A percentile compares a stretch with the other conserved stretches of the same genome.
Conservation (phyloP, 2,888 invertebrate species). For the Gymnocheta viridis region DNA sequence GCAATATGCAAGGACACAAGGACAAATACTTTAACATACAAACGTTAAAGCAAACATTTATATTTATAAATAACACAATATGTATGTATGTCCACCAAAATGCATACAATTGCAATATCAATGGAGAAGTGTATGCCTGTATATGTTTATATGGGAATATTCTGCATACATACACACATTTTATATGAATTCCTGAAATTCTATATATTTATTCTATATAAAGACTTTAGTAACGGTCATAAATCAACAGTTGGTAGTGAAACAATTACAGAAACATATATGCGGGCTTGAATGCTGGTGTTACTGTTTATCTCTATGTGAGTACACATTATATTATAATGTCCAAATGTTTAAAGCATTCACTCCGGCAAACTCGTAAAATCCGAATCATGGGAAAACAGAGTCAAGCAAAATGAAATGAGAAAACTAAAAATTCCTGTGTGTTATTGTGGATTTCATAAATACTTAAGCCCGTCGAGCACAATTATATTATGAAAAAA, state of each 20-base stretch:
- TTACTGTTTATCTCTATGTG: neutral
- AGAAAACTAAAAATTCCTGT: constrained; percentile 38
- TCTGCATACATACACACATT: neutral
- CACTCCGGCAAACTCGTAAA: neutral
- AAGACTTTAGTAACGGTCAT: constrained; percentile 39
- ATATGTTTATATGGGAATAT: neutral
- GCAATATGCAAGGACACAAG: neutral
- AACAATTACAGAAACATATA: constrained; percentile 28
- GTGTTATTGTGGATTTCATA: constrained; percentile 28
- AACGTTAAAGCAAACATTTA: neutral
- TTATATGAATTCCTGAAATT: constrained; percentile 35
- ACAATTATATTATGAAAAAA: constrained; percentile 24
- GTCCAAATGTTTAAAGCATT: constrained; percentile 32
- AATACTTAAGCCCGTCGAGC: constrained; percentile 22
- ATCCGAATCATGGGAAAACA: neutral
- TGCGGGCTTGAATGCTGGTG: neutral
- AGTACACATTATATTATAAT: constrained; percentile 1
- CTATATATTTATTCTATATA: constrained; percentile 33
- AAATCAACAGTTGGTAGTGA: constrained; percentile 66
- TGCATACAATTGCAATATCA: too few species aligned
- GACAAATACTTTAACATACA: constrained; percentile 22
- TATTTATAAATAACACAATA: constrained; percentile 19
- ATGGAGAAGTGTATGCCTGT: neutral
- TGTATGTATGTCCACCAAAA: neutral
- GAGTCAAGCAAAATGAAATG: neutral